Evolutionary conservation across 1,140 invertebrate genomes (phyloP), one percentile per base, ranked within the genome.

Genomic region (Lordiphosa clarofinis): DNA sequence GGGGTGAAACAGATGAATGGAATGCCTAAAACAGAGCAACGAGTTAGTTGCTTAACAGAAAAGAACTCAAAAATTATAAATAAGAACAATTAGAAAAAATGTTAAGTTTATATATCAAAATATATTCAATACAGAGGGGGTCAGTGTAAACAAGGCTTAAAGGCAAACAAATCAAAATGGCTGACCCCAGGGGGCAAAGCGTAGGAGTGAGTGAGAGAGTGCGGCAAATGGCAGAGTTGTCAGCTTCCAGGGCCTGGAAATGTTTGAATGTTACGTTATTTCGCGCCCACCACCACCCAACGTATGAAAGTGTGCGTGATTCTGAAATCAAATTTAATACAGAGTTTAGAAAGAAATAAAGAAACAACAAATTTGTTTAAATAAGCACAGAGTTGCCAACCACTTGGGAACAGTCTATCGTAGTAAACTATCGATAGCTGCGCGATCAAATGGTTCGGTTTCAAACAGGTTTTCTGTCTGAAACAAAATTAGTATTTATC

Each of bases 81-180:
- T 5, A 13, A 38, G 0, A 10, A 1, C 4, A 9, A 50, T 19
- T 37, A 1, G 3, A 3, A 1, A 28, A 28, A 7, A 28, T 28
- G n/a, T 40, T 33, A 4, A 8, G 10, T 24, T 6, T 28, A 28
- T n/a, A n/a, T n/a, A n/a, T n/a, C n/a, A n/a, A 31, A 5, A 31
- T 31, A 8, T 7, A 31, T 31, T 9, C 9, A 39, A 28, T 46
- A 9, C 13, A 46, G 28, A 39, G 24, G 31, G n/a, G 24, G 21
- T 0, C 19, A 48, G 19, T 43, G 19, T 48, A 62, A 57, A 9
- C 9, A 24, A 31, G 21, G 24, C 21, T 38, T 50, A 44, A 31
- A 49, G 21, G 13, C 38, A 10, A 11, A 8, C 43, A 37, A 54
- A 15, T 38, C 15, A 56, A 63, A 63, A 63, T 63, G 60, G 60